Conservation (phyloP, 1,140 invertebrate species). For the Diabrotica virgifera region DNA sequence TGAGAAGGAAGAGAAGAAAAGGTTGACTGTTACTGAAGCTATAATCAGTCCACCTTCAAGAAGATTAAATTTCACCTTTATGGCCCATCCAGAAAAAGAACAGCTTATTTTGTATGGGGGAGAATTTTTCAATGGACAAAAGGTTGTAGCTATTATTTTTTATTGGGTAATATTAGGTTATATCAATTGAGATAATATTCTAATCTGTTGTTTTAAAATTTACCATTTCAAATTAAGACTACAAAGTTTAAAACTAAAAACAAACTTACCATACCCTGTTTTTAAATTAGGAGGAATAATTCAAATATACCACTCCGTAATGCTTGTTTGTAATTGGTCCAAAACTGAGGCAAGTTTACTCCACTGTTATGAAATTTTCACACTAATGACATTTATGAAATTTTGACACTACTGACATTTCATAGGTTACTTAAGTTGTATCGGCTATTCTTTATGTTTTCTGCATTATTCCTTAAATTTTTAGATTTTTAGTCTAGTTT, state of each 20-base stretch:
- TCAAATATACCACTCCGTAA: no score
- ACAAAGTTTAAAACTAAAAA: neutral
- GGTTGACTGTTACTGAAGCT: constrained; percentile 68
- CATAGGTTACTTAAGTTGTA: no score
- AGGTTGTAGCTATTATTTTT: constrained; percentile 55
- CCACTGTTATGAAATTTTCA: no score
- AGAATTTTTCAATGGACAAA: constrained; percentile 87
- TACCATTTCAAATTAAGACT: neutral
- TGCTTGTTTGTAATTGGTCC: no score
- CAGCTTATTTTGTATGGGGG: constrained; percentile 90
- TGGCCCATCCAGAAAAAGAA: constrained; percentile 81
- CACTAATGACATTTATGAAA: no score
- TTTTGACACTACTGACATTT: no score
- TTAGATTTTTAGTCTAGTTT: no score
- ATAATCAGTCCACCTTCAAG: constrained; percentile 65
- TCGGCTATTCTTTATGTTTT: no score
- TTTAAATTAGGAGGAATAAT: no score
- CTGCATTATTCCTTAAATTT: no score
- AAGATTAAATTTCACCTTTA: constrained; percentile 77
- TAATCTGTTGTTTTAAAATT: neutral
- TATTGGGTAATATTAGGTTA: neutral
- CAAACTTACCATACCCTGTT: no score
- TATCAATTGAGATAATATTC: neutral
- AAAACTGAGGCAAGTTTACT: no score
- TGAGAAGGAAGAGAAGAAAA: constrained; percentile 73